A percentile compares a stretch with the other conserved stretches of the same genome.
Evolutionary conservation across 2,797 vertebrate species (phyloP).

Genomic region (Melanotaenia boesemani): DNA sequence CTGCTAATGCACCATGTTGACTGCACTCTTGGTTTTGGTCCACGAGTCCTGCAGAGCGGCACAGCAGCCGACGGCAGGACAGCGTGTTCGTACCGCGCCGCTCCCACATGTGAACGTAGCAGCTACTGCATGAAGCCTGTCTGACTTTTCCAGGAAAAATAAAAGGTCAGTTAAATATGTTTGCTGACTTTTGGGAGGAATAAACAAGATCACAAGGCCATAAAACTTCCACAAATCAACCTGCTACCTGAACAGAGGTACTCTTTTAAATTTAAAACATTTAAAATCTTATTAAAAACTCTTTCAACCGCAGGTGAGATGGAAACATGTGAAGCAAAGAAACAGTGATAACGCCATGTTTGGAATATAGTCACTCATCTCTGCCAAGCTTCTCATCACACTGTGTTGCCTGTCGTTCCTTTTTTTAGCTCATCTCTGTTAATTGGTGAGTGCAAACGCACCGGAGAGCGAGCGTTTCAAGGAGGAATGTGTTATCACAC

Average conservation of each 20-base stretch:
- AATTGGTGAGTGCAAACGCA: slow-evolving; percentile 78
- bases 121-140: slow-evolving; percentile 32
- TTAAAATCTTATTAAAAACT: slow-evolving; percentile 19
- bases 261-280: not conserved
- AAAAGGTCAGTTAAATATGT: slow-evolving; percentile 49
- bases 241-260: slow-evolving; percentile 1
- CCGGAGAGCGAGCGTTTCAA: slow-evolving; percentile 53
- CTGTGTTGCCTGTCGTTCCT: slow-evolving; percentile 38
- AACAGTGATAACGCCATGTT: slow-evolving; percentile 33
- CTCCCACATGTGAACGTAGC: slow-evolving; percentile 40
- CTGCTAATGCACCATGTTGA: slow-evolving; percentile 50
- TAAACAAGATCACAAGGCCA: slow-evolving; percentile 21
- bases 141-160: slow-evolving; percentile 27
- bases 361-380: slow-evolving; percentile 3
- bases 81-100: slow-evolving; percentile 28
- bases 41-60: slow-evolving; percentile 42
- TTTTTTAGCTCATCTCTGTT: slow-evolving; percentile 73
- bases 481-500: slow-evolving; percentile 71
- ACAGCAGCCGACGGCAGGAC: slow-evolving; percentile 25
- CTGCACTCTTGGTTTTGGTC: slow-evolving; percentile 49
- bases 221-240: slow-evolving; percentile 3
- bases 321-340: not conserved
- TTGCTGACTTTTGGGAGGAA: not conserved
- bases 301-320: slow-evolving; percentile 32
- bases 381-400: slow-evolving; percentile 33